Evolutionary conservation across 2,888 invertebrate species (phyloP).

Genomic region (Cordylochernes scorpioides): DNA sequence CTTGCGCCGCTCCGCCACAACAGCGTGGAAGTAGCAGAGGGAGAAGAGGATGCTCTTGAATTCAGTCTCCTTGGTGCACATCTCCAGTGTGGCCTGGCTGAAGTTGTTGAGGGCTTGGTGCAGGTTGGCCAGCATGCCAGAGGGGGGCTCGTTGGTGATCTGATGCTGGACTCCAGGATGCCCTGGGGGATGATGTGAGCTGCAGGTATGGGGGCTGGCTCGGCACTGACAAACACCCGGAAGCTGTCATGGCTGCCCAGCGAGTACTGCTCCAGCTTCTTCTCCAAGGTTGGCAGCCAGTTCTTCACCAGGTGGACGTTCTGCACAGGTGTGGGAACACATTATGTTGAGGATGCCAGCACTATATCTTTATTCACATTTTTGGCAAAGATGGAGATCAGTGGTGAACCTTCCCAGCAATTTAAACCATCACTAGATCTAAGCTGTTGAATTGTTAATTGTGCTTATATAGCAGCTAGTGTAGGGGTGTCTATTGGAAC

Average conservation of each 20-base stretch:
- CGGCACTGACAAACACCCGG: slow-evolving; percentile 73
- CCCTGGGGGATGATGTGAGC: slow-evolving; percentile 87
- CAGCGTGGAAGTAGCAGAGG: slow-evolving; percentile 83
- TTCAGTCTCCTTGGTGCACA: slow-evolving; percentile 82
- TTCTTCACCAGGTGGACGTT: slow-evolving; percentile 85
- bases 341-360: no score
- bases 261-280: slow-evolving; percentile 41
- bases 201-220: slow-evolving; percentile 59
- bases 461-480: no score
- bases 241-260: slow-evolving; percentile 35
- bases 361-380: no score
- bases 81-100: slow-evolving; percentile 60
- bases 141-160: slow-evolving; percentile 92
- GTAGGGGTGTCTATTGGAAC: no score
- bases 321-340: no score
- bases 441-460: no score
- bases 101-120: slow-evolving; percentile 86
- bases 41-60: slow-evolving; percentile 81
- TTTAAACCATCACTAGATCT: no score
- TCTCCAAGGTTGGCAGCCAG: slow-evolving; percentile 70
- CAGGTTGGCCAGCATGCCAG: slow-evolving; percentile 82
- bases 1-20: slow-evolving; percentile 73
- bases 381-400: no score
- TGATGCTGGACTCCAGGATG: slow-evolving; percentile 67
- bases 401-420: no score